These are phyloP conservation scores for Dorcus parallelipipedus DNA, from an alignment of 2,888 invertebrate species.

Conservation along the genomic window DNA sequence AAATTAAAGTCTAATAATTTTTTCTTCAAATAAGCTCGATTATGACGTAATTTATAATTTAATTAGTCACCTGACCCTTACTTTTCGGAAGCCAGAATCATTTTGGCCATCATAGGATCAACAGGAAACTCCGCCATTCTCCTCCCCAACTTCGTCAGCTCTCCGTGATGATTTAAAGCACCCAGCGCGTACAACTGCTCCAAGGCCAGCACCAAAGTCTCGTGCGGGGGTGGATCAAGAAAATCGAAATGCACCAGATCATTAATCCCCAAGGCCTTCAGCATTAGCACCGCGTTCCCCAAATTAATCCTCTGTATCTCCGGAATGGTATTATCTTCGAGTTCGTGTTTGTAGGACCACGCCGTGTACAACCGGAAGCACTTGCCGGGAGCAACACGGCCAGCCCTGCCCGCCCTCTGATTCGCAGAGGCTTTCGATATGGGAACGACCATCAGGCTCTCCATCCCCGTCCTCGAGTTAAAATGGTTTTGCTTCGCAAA, in stretches of 20 bases:
- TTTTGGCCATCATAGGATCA: constrained; percentile 99
- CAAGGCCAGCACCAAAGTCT: constrained; percentile 75
- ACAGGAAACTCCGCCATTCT: constrained; percentile 99
- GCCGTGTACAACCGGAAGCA: constrained; percentile 98
- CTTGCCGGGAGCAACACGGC: constrained; percentile 94
- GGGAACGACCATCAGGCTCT: constrained; percentile 96
- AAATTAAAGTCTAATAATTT: too few species aligned
- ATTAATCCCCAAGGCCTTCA: constrained; percentile 96
- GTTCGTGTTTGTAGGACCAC: constrained; percentile 97
- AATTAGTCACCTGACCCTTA: constrained; percentile 47
- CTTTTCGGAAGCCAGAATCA: constrained; percentile 96
- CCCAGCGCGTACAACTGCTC: constrained; percentile 98
- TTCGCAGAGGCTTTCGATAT: constrained; percentile 98
- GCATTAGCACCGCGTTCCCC: constrained; percentile 92
- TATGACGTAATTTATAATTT: too few species aligned
- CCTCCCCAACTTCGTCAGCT: constrained; percentile 93
- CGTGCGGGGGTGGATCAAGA: constrained; percentile 95
- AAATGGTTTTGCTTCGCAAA: constrained; percentile 99
- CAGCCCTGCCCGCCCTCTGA: constrained; percentile 94
- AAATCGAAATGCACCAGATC: constrained; percentile 98
- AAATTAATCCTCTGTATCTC: constrained; percentile 98
- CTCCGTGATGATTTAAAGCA: constrained; percentile 95
- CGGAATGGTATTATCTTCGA: constrained; percentile 97
- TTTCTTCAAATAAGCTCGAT: too few species aligned
- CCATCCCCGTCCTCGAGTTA: constrained; percentile 97